Conservation (phyloP, 1,140 invertebrate species). For the Orchesella cincta region DNA sequence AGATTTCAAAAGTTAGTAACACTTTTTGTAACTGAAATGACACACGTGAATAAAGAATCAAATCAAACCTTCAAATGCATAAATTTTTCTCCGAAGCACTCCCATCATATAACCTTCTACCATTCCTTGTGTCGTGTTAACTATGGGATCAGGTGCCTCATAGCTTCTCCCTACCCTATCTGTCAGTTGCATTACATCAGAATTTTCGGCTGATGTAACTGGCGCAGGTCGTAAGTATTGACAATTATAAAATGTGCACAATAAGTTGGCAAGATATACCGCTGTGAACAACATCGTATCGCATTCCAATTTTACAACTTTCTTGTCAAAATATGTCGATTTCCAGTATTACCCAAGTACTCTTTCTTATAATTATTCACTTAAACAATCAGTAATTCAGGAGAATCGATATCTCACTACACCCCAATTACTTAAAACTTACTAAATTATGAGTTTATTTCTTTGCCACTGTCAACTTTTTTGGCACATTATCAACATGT, state of each 20-base stretch:
- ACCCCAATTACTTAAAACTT: no score
- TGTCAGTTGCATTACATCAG: not conserved
- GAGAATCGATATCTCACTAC: no score
- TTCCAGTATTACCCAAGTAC: not conserved
- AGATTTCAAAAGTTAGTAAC: not conserved
- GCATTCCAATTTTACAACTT: not conserved
- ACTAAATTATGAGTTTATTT: no score
- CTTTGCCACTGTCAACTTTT: no score
- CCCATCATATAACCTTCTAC: conserved; percentile 9
- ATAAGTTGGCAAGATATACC: not conserved
- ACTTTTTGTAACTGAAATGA: no score
- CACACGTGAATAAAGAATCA: no score
- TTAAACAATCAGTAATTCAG: no score
- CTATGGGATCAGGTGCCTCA: not conserved
- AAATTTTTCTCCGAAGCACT: not conserved
- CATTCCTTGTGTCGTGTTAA: not conserved
- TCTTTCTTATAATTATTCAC: no score
- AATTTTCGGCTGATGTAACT: not conserved
- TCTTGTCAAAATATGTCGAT: not conserved
- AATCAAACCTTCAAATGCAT: conserved; percentile 4
- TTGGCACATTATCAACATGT: no score
- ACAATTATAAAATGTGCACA: conserved; percentile 2
- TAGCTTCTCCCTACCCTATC: not conserved
- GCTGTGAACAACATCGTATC: not conserved
- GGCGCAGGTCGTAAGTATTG: not conserved